Percentiles rank a stretch among this genome's conserved stretches.
These are phyloP conservation scores for Phocoena sinus DNA, from an alignment of 2,113 vertebrate species.

Conservation along the genomic window DNA sequence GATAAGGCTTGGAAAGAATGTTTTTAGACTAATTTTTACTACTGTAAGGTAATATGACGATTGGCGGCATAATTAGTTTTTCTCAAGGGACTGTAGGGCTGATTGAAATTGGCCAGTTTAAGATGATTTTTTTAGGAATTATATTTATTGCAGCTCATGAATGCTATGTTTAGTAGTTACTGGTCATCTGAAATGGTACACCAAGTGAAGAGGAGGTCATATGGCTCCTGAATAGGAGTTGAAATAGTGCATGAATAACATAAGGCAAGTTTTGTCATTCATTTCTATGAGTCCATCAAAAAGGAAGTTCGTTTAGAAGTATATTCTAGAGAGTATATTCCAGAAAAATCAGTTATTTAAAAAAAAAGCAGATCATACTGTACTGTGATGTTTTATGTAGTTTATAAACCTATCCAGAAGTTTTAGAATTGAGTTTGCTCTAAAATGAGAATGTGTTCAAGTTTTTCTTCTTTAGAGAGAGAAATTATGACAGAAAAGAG, in stretches of 20 bases:
- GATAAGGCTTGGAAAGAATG: background rate
- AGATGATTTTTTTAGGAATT: background rate
- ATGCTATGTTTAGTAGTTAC: background rate
- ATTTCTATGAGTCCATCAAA: background rate
- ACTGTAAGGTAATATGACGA: background rate
- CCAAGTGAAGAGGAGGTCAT: background rate
- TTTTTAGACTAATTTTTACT: constrained; percentile 11
- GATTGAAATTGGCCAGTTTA: background rate
- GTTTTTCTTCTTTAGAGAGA: background rate
- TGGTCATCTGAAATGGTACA: background rate
- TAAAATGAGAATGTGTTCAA: background rate
- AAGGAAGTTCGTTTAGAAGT: background rate
- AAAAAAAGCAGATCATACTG: background rate
- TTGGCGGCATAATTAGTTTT: background rate
- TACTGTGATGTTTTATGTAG: background rate
- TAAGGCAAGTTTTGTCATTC: background rate
- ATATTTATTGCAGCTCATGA: background rate
- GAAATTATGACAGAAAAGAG: background rate
- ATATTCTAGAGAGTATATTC: background rate
- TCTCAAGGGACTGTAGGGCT: background rate
- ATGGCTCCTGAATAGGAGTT: background rate
- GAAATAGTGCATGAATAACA: background rate
- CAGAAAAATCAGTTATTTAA: background rate
- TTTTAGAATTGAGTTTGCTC: background rate
- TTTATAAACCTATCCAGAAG: background rate